Evolutionary conservation across 1,140 invertebrate species (phyloP), one percentile per base, ranked within the genome.

Genomic region (Agrypnia vestita): DNA sequence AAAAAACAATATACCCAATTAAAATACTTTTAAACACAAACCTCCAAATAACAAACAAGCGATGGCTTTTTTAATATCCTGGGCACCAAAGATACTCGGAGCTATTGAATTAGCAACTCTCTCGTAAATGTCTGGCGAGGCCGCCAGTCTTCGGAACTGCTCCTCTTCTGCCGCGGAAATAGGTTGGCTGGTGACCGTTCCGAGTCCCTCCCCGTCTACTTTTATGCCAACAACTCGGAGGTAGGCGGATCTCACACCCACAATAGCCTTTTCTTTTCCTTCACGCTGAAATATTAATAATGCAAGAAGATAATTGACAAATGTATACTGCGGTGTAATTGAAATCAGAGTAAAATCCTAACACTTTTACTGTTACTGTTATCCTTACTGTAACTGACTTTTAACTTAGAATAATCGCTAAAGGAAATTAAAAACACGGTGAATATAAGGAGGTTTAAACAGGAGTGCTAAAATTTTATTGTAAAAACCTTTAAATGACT

Each of bases 41-140:
- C 96, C 98, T 83, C 97, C 97, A 91, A 99, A 99, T 21, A 99
- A 88, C 56, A 99, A 90, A 86, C 97, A 98, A 25, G 97, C 96
- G 47, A 99, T 97, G 1, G 98, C 96, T 90, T 98, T 99, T 86
- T 99, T 99, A 78, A 99, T 98, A 88, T 99, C 98, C 9, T 91
- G 84, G 61, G 94, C 95, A 0, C 99, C 99, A 89, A 94, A 99
- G 82, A 99, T 99, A 84, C 98, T 99, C 0, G 99, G 98, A 11
- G 99, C 98, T 84, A 99, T 95, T 72, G 96, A 98, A 81, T 92
- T 94, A 0, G 96, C 92, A 73, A 99, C 93, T 74, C 94, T 93
- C 8, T 99, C 97, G 86, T 98, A 98, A 51, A 99, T 91, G 87
- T 99, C 94, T 0, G 95, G 91, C 47, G 94, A 93, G 6, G 94